phyloP scores from a whole-genome alignment of 2,797 vertebrate species.

The Notoglanidium macrostoma region DNA sequence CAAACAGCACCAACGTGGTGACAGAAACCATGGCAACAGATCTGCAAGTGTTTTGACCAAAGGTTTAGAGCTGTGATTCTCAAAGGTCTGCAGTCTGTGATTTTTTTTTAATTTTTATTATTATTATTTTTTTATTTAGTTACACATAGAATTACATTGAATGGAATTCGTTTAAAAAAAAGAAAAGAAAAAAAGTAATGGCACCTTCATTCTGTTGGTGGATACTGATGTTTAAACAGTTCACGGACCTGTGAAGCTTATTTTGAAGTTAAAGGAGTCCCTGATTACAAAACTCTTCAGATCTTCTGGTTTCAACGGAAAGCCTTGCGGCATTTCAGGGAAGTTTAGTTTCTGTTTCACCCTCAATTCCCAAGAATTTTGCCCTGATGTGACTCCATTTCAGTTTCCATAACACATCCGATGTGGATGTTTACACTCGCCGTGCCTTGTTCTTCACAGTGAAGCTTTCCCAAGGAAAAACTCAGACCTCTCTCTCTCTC shows the following conservation, averaged over 20 bases:
- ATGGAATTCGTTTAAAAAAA: not conserved
- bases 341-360: not conserved
- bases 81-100: not conserved
- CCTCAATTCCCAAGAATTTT: conserved; percentile 21
- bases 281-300: not conserved
- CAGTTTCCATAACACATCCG: conserved; percentile 42
- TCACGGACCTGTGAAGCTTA: not conserved
- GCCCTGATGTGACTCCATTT: conserved; percentile 4
- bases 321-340: conserved; percentile 4
- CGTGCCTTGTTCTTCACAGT: conserved; percentile 50
- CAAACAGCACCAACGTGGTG: conserved; percentile 3
- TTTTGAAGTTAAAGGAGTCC: not conserved
- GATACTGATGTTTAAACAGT: not conserved
- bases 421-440: conserved; percentile 45
- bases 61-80: not conserved
- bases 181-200: not conserved
- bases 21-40: conserved; percentile 3
- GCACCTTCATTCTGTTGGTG: not conserved
- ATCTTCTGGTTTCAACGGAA: not conserved
- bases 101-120: not conserved
- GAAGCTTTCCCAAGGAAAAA: conserved; percentile 33
- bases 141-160: not conserved
- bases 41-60: not conserved
- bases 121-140: not conserved
- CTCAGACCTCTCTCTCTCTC: not conserved